These are phyloP conservation scores for Drosophila melanogaster DNA, from an alignment of 1,140 invertebrate genomes.

Conservation along the genomic window DNA sequence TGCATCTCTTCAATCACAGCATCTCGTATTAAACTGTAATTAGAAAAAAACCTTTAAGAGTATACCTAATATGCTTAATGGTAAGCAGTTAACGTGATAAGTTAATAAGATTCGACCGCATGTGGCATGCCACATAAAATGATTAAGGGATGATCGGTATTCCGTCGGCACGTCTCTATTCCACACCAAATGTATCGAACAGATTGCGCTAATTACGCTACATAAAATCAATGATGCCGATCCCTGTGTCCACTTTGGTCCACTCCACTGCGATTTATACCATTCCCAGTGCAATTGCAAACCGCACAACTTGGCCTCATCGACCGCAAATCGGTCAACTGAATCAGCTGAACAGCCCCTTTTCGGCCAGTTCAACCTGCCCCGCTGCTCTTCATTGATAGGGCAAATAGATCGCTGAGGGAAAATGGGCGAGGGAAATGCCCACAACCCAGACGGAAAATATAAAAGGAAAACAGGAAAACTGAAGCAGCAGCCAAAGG, in stretches of 20 bases:
- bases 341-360: conserved; percentile 18
- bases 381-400: conserved; percentile 11
- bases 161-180: neutral
- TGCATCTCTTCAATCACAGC: neutral
- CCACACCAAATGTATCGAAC: conserved; percentile 11
- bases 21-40: neutral
- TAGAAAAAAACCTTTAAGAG: neutral
- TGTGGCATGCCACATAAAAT: neutral
- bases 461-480: neutral
- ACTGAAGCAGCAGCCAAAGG: neutral
- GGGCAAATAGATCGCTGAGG: conserved; percentile 52
- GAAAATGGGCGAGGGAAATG: conserved; percentile 5
- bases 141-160: neutral
- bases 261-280: neutral
- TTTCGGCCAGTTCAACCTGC: neutral
- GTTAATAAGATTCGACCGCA: neutral
- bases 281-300: conserved; percentile 14
- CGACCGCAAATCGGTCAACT: conserved; percentile 70
- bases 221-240: conserved; percentile 59
- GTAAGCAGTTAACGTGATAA: neutral
- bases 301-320: conserved; percentile 46
- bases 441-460: conserved; percentile 9
- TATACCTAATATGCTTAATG: neutral
- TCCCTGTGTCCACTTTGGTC: conserved; percentile 7
- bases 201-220: conserved; percentile 53